Conservation (phyloP, 2,113 vertebrate genomes). For the Pipra filicauda region DNA sequence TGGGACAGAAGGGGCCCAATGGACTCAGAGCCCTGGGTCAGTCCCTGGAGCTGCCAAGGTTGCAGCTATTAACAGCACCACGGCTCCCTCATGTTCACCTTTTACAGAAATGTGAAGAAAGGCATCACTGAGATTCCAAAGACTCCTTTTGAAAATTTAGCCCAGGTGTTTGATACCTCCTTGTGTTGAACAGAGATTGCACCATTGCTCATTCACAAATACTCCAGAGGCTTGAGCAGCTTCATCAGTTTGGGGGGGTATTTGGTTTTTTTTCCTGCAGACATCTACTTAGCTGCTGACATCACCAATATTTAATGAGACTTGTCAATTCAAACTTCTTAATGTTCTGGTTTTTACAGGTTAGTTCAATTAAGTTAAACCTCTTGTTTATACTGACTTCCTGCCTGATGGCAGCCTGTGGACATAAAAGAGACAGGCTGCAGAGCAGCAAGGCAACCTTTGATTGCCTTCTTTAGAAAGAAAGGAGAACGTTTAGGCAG, state of each 20-base stretch:
- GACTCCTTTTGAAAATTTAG: not conserved
- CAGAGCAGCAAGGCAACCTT: not conserved
- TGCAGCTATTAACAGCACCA: not conserved
- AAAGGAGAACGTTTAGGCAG: not conserved
- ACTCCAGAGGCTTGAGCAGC: not conserved
- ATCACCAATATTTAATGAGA: not conserved
- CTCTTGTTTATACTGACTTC: not conserved
- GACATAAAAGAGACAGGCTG: not conserved
- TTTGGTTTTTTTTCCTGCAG: not conserved
- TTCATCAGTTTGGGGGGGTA: not conserved
- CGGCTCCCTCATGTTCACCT: not conserved
- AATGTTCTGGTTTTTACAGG: not conserved
- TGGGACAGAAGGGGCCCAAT: rapidly evolving
- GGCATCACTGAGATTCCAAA: not conserved
- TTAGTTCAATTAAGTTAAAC: not conserved
- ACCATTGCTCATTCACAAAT: not conserved
- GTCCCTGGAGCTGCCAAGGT: not conserved
- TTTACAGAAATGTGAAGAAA: not conserved
- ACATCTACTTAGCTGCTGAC: not conserved
- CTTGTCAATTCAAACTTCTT: not conserved
- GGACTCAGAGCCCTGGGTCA: not conserved
- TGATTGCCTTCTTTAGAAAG: not conserved
- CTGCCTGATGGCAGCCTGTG: not conserved
- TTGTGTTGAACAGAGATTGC: not conserved
- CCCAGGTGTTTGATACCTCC: not conserved